These are phyloP conservation scores for Clarias batrachus DNA, from an alignment of 2,113 vertebrate genomes.

Conservation along the genomic window DNA sequence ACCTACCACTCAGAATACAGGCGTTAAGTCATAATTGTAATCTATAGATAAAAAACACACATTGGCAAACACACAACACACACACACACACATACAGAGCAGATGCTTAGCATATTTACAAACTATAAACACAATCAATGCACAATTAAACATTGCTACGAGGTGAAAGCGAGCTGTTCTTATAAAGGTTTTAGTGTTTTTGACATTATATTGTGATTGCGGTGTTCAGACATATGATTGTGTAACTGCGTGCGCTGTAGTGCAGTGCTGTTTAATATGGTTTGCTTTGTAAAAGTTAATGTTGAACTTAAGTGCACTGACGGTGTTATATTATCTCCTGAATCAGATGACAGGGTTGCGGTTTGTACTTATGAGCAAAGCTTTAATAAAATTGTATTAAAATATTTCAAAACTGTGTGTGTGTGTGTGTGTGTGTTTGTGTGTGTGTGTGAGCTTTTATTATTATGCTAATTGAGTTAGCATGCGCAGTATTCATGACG, in stretches of 20 bases:
- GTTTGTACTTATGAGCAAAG: constrained; percentile 35
- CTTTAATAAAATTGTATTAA: constrained; percentile 32
- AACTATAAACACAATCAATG: not conserved
- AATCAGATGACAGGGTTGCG: not conserved
- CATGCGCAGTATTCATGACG: not conserved
- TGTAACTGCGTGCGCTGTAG: not conserved
- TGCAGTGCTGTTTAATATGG: constrained; percentile 15
- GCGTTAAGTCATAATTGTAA: constrained; percentile 31
- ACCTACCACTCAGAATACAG: constrained; percentile 31
- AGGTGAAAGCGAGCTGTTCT: constrained; percentile 1
- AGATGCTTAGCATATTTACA: not conserved
- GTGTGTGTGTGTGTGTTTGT: not conserved
- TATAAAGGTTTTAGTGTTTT: constrained; percentile 10
- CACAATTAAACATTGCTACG: not conserved
- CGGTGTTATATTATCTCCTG: not conserved
- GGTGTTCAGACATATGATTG: not conserved
- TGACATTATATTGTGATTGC: not conserved
- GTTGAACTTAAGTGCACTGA: constrained; percentile 19
- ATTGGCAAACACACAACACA: not conserved
- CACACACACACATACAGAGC: not conserved
- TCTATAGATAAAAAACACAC: not conserved
- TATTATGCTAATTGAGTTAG: not conserved
- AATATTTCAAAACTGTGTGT: not conserved
- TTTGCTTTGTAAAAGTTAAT: constrained; percentile 26
- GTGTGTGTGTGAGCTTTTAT: not conserved